phyloP scores from a whole-genome alignment of 1,140 invertebrate genomes.

The Procambarus clarkii region DNA sequence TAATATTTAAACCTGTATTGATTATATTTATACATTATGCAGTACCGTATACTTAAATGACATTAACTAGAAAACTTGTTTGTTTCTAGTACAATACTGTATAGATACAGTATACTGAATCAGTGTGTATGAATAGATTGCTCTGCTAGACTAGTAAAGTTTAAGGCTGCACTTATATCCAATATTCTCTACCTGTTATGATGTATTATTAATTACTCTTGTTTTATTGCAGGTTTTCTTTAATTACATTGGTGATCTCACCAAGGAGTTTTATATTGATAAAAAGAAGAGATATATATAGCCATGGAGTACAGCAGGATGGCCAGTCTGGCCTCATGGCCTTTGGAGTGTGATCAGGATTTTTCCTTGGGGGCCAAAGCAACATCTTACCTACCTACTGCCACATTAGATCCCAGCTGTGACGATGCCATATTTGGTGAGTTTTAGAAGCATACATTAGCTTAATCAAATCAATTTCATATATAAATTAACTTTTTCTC shows the following conservation, averaged over 20 bases:
- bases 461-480: too few species aligned
- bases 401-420: constrained; percentile 24
- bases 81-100: too few species aligned
- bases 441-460: not conserved
- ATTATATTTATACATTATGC: too few species aligned
- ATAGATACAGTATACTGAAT: too few species aligned
- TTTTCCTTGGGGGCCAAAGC: constrained; percentile 65
- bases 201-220: not conserved
- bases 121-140: too few species aligned
- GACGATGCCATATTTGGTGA: constrained; percentile 10
- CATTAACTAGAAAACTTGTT: too few species aligned
- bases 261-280: constrained; percentile 32
- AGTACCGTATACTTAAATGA: too few species aligned
- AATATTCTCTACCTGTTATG: too few species aligned
- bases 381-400: constrained; percentile 61
- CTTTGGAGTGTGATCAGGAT: constrained; percentile 49
- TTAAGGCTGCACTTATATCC: too few species aligned
- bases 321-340: constrained; percentile 8
- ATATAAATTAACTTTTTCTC: too few species aligned
- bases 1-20: too few species aligned
- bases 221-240: constrained; percentile 27
- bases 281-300: not conserved
- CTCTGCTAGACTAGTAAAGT: too few species aligned
- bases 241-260: constrained; percentile 42
- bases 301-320: constrained; percentile 36